Evolutionary conservation across 2,888 invertebrate species (phyloP).

Genomic region (Frankliniella intonsa): DNA sequence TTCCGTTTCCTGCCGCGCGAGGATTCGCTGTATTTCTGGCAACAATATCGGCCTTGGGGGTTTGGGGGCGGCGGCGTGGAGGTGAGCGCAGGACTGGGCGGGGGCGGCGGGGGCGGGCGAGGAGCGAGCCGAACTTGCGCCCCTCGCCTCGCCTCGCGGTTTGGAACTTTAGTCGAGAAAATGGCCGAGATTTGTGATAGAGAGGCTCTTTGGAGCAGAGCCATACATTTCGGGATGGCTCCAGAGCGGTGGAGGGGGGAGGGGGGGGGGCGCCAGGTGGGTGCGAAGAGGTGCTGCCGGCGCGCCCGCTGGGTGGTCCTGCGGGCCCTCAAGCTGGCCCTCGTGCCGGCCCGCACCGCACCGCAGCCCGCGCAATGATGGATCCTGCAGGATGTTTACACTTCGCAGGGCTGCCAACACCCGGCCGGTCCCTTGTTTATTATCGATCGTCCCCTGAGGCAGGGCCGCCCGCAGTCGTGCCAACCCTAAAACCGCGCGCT

Average conservation of each 20-base stretch:
- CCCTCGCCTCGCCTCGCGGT: neutral
- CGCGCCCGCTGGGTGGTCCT: neutral
- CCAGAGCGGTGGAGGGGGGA: neutral
- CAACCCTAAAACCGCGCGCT: too few species aligned
- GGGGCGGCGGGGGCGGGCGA: neutral
- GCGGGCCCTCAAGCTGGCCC: too few species aligned
- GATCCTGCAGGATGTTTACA: slow-evolving; percentile 6
- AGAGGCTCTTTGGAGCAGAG: neutral
- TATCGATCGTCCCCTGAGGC: too few species aligned
- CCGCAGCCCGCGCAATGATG: neutral
- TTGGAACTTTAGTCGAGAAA: slow-evolving; percentile 11
- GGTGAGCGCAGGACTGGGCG: neutral
- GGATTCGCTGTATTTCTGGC: neutral
- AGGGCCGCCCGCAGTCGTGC: too few species aligned
- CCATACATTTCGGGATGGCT: neutral
- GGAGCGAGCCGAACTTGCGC: slow-evolving; percentile 1
- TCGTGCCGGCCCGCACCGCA: neutral
- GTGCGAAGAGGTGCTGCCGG: neutral
- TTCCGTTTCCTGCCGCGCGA: too few species aligned
- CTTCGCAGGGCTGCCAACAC: neutral
- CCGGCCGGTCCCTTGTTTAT: neutral
- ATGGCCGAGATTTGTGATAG: slow-evolving; percentile 16
- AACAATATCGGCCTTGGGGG: neutral
- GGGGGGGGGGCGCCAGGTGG: neutral
- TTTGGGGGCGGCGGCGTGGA: neutral